Conservation (phyloP, 2,888 invertebrate species). For the Pegoplata infirma region DNA sequence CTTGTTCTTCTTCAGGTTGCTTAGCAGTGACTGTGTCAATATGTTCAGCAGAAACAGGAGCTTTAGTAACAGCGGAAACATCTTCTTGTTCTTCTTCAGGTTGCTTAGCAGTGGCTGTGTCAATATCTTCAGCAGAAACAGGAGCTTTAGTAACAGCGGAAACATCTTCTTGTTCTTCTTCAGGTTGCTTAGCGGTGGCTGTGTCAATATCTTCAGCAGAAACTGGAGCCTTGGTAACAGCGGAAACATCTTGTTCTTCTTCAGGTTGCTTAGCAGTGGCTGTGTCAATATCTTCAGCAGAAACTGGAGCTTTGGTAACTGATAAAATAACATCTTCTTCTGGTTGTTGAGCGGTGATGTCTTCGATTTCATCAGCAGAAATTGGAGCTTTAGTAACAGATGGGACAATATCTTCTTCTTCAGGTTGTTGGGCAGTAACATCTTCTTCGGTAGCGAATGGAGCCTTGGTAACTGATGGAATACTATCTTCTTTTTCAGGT, state of each 20-base stretch:
- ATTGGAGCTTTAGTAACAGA: constrained; percentile 10
- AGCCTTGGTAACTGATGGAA: constrained; percentile 11
- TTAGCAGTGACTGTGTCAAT: no score
- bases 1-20: no score
- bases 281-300: constrained; percentile 7
- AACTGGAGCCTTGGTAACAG: not conserved
- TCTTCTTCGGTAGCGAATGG: not conserved
- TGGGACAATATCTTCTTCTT: not conserved
- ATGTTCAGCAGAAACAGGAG: not conserved
- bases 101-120: no score
- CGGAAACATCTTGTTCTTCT: not conserved
- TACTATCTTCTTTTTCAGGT: constrained; percentile 12
- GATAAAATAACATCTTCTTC: not conserved
- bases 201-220: not conserved
- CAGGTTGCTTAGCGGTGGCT: not conserved
- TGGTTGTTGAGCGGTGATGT: not conserved
- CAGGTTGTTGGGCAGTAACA: constrained; percentile 1
- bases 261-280: not conserved
- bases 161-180: constrained; percentile 6
- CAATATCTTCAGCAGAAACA: not conserved
- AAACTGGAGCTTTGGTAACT: constrained; percentile 17
- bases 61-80: not conserved
- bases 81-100: no score
- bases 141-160: constrained; percentile 4
- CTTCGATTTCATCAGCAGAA: not conserved